A percentile compares a stretch with the other conserved stretches of the same genome.
phyloP scores from a whole-genome alignment of 2,113 vertebrate genomes.

The Zosterops japonicus region DNA sequence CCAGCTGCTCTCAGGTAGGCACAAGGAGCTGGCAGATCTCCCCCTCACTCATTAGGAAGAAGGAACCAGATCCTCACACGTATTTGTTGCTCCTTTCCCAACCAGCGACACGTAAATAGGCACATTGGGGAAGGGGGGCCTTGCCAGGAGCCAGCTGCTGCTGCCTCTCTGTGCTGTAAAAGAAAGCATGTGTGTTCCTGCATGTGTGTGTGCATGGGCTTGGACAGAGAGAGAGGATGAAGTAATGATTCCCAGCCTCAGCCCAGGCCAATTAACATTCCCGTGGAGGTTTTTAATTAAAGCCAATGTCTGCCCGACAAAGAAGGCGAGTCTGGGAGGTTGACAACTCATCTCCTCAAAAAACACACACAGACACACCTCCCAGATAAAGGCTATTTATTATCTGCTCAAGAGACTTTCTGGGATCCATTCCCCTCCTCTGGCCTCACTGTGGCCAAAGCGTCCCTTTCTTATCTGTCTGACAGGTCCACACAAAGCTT shows the following conservation, averaged over 20 bases:
- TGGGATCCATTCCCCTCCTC: conserved; percentile 21
- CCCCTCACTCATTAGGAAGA: not conserved
- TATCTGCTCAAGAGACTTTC: conserved; percentile 53
- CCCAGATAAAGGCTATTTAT: conserved; percentile 59
- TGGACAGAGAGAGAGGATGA: not conserved
- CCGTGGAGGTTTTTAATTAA: conserved; percentile 62
- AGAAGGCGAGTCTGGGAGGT: conserved; percentile 16
- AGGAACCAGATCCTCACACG: not conserved
- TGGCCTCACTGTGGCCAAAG: conserved; percentile 28
- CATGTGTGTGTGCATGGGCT: not conserved
- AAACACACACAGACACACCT: conserved; percentile 50
- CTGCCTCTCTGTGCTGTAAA: not conserved
- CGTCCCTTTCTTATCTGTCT: conserved; percentile 53
- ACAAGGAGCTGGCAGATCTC: not conserved
- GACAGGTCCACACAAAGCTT: conserved; percentile 59
- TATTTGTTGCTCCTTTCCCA: not conserved
- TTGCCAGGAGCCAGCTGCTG: not conserved
- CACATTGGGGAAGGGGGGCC: not conserved
- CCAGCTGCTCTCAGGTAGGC: accelerated
- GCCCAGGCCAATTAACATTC: conserved; percentile 45
- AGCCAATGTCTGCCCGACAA: conserved; percentile 7
- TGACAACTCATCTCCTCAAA: conserved; percentile 52
- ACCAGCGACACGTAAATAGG: not conserved
- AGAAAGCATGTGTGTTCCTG: not conserved
- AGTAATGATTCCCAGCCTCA: not conserved